Evolutionary conservation across 2,797 vertebrate genomes (phyloP), one percentile per base, ranked within the genome.

Genomic region (Galagoides demidoff): DNA sequence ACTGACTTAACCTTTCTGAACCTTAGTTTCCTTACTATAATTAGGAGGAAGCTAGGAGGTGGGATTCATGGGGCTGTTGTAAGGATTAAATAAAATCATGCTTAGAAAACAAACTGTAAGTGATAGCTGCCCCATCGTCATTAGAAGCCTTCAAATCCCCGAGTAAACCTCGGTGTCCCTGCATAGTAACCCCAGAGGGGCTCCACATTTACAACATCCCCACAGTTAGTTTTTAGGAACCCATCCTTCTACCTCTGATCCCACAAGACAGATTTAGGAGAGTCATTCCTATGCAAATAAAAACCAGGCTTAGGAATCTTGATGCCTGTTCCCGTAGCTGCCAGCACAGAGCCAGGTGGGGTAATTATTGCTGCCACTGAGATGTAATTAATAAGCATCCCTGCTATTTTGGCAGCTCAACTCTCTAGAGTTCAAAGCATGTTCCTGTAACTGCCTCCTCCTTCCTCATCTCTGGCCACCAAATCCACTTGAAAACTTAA

Each of bases 311-410:
- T 83, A 59, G 45, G 92, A 97, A 74, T 73, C 86, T 70, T 0
- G 3, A 74, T 0, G 61, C 82, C 92, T 83, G 52, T 34, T 84
- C 73, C 68, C 23, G 43, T 61, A 86, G 94, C 83, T 4, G 5
- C 89, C 74, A 71, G 77, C 76, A 76, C 91, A 71, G 83, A 86
- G 61, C 92, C 91, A 76, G 87, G 68, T 49, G 6, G 91, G 93
- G 70, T 97, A 94, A 97, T 97, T 96, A 96, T 6, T 52, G 37
- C 81, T 85, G 89, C 2, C 63, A 85, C 73, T 8, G 55, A 64
- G 43, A 73, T 39, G 0, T 96, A 96, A 95, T 96, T 97, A 97
- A 96, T 92, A 94, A 96, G 97, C 94, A 97, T 94, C 95, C 66
- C n/a, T 93, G 96, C 94, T 96, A n/a, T 97, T 96, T 95, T 57